phyloP scores from a whole-genome alignment of 1,140 invertebrate genomes.

The Xylocopa sonorina region DNA sequence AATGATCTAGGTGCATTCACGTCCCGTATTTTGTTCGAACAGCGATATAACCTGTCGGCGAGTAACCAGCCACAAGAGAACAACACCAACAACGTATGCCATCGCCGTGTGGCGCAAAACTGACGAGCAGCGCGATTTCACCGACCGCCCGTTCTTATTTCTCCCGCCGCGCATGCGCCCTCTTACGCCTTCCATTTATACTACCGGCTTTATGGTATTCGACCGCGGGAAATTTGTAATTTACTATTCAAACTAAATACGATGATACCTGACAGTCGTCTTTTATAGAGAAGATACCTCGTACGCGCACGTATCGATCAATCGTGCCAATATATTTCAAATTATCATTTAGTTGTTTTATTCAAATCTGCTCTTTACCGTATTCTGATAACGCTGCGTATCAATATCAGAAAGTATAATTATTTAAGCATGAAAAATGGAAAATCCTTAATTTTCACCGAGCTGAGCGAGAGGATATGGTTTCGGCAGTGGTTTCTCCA shows the following conservation, averaged over 20 bases:
- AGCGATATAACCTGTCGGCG: conserved; percentile 29
- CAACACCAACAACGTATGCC: conserved; percentile 56
- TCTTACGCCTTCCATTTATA: neutral
- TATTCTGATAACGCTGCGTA: conserved; percentile 7
- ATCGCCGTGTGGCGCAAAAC: conserved; percentile 74
- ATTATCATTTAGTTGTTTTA: neutral
- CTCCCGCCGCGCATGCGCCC: conserved; percentile 54
- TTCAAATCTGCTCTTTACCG: neutral
- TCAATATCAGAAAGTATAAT: conserved; percentile 23
- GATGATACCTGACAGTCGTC: too few species aligned
- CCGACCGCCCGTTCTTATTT: conserved; percentile 42
- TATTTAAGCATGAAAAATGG: neutral
- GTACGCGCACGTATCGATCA: too few species aligned
- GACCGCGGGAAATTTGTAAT: conserved; percentile 31
- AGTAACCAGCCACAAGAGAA: conserved; percentile 29
- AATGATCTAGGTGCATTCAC: conserved; percentile 28
- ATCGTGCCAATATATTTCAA: too few species aligned
- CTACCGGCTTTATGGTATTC: neutral
- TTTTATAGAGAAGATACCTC: too few species aligned
- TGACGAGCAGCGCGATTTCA: conserved; percentile 49
- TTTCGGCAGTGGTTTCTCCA: conserved; percentile 71
- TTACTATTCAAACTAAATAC: too few species aligned
- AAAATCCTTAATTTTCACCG: conserved; percentile 54
- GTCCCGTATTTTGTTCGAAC: conserved; percentile 25
- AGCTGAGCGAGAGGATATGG: conserved; percentile 76